Base-by-base conservation (phyloP, 92 coral and sea anemone species). In the Zoanthus sansibaricus region DNA sequence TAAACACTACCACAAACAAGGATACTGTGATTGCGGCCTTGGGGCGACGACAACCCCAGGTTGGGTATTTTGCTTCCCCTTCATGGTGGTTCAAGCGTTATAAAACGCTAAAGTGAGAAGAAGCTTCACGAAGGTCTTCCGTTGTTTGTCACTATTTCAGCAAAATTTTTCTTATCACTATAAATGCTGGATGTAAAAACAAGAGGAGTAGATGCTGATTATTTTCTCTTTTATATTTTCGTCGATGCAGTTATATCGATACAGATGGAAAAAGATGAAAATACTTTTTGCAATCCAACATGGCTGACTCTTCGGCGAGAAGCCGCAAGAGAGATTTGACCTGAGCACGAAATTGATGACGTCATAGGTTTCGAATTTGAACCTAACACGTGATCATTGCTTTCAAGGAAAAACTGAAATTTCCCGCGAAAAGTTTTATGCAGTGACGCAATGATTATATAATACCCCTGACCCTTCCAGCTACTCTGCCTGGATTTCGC, bases 221-320 rank as follows among this genome's bases (percentile, higher is more conserved):
- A 85, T 71, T 90, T 77, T 66, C 84, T 68, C 54, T 33, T 79
- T 69, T 89, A 87, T 48, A 61, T 82, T 62, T 91, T 78, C 33
- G 79, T 67, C 87, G 98, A 94, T 93, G 98, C 82, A 82, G 89
- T 87, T 88, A 87, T 72, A 83, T 77, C 52, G 88, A 72, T 85
- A 88, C 94, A 93, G 98, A 94, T 94, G 93, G 46, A 67, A 68
- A 88, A 58, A 87, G 98, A 94, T 94, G 93, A 92, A 94, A 91
- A 88, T 90, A 75, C 73, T 79, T 91, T 11, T 3, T 2, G 3
- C 89, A 88, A 91, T 92, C 94, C 94, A 94, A 94, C 93, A 94
- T 94, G 95, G 95, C 98, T 94, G 98, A 91, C 93, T 91, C 95
- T 91, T 93, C 90, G 95, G 95, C 95, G 93, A 87, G 95, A 93